These are phyloP conservation scores for Urocynchramus pylzowi DNA, from an alignment of 2,113 vertebrate genomes.

Conservation along the genomic window DNA sequence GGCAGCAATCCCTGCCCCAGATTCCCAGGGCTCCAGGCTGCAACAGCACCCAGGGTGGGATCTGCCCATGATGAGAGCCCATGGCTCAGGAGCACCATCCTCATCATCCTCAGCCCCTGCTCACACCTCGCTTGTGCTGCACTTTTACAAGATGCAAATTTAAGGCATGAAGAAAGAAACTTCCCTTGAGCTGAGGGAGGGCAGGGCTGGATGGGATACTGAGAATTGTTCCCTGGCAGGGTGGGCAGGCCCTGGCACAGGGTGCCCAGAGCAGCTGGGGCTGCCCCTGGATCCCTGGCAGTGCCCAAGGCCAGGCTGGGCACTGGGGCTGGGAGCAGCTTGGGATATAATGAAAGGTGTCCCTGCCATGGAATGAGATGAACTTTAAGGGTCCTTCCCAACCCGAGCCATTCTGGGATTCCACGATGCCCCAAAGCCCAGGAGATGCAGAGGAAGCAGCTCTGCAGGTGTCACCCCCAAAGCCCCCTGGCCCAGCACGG, in stretches of 20 bases:
- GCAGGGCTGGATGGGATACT: fast-evolving
- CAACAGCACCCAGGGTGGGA: fast-evolving
- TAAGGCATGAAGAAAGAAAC: background rate
- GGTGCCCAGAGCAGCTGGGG: background rate
- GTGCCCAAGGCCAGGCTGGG: background rate
- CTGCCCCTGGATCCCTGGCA: background rate
- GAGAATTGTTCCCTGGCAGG: background rate
- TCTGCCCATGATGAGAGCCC: fast-evolving
- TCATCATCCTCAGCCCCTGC: background rate
- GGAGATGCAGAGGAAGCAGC: background rate
- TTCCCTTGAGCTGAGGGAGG: background rate
- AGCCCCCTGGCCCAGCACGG: fast-evolving
- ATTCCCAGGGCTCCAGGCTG: background rate
- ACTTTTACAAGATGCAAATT: background rate
- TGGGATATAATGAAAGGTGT: background rate
- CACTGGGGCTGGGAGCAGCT: too few relatives aligned
- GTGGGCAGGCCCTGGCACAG: background rate
- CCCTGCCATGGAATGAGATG: fast-evolving
- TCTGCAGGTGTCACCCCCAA: background rate
- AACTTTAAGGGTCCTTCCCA: background rate
- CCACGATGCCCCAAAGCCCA: background rate
- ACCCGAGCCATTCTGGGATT: background rate
- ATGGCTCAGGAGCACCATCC: fast-evolving
- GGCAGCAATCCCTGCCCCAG: background rate
- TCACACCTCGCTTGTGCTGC: background rate